Conservation (phyloP, 2,113 vertebrate species). For the Pogona vitticeps region DNA sequence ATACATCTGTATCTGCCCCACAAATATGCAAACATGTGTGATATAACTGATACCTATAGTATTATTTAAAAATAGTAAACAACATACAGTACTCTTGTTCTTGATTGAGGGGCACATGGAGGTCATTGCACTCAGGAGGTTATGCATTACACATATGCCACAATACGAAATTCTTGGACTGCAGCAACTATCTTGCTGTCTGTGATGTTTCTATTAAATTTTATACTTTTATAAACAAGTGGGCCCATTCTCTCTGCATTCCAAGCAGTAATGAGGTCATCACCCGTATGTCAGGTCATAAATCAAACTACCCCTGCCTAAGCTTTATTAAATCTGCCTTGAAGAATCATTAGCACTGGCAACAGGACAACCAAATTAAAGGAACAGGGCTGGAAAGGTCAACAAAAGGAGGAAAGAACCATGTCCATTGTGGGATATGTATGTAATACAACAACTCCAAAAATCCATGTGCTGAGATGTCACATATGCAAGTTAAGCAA, state of each 20-base stretch:
- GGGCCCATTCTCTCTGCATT: constrained; percentile 8
- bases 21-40: neutral
- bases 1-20: neutral
- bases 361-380: constrained; percentile 43
- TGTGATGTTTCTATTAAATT: neutral
- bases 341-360: constrained; percentile 26
- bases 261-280: neutral
- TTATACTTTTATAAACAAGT: neutral
- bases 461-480: neutral
- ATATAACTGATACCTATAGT: neutral
- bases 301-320: constrained; percentile 14
- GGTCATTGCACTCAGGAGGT: neutral
- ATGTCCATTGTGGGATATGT: neutral
- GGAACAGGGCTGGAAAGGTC: constrained; percentile 21
- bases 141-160: neutral
- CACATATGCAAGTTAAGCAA: neutral
- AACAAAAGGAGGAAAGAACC: neutral
- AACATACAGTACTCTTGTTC: neutral
- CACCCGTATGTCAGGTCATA: constrained; percentile 16
- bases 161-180: neutral
- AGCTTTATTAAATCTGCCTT: constrained; percentile 34
- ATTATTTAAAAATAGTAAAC: neutral
- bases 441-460: neutral
- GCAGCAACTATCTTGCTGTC: neutral
- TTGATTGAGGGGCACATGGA: neutral